Evolutionary conservation across 30 jellyfish, hydroid and myxozoan genomes (phyloP).

Genomic region (Cassiopea andromeda): DNA sequence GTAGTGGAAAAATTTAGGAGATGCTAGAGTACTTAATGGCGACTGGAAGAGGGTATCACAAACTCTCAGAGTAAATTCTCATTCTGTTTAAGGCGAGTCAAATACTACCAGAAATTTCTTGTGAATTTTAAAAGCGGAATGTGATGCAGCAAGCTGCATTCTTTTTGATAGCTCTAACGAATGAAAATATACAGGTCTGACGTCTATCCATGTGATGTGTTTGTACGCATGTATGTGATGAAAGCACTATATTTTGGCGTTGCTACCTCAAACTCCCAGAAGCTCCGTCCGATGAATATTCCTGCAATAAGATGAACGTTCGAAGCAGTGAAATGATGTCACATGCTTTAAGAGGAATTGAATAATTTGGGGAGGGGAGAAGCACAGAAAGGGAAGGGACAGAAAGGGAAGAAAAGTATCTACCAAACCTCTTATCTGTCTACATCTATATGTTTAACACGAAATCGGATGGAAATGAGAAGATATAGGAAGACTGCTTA

Average conservation of each 20-base stretch:
- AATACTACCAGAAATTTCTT: too few species aligned
- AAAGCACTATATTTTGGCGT: neutral
- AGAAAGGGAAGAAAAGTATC: neutral
- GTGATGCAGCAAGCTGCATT: too few species aligned
- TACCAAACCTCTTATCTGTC: neutral
- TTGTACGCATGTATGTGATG: too few species aligned
- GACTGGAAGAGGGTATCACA: too few species aligned
- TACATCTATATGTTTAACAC: neutral
- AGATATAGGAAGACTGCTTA: neutral
- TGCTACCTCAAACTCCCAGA: constrained; percentile 57
- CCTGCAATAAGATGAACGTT: constrained; percentile 21
- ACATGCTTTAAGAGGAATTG: neutral
- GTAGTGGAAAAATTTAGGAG: too few species aligned
- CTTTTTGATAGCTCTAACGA: too few species aligned
- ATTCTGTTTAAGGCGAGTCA: too few species aligned
- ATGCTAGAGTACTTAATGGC: too few species aligned
- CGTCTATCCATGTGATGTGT: too few species aligned
- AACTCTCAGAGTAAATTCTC: too few species aligned
- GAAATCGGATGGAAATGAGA: neutral
- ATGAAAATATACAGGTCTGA: too few species aligned
- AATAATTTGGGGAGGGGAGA: neutral
- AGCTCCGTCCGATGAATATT: constrained; percentile 65
- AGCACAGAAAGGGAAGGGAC: neutral
- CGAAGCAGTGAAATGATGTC: neutral
- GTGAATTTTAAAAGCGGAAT: too few species aligned